Percentiles rank a stretch among this genome's conserved stretches.
These are phyloP conservation scores for Ascidia mentula DNA, from an alignment of 23 tunicate genomes.

Conservation along the genomic window DNA sequence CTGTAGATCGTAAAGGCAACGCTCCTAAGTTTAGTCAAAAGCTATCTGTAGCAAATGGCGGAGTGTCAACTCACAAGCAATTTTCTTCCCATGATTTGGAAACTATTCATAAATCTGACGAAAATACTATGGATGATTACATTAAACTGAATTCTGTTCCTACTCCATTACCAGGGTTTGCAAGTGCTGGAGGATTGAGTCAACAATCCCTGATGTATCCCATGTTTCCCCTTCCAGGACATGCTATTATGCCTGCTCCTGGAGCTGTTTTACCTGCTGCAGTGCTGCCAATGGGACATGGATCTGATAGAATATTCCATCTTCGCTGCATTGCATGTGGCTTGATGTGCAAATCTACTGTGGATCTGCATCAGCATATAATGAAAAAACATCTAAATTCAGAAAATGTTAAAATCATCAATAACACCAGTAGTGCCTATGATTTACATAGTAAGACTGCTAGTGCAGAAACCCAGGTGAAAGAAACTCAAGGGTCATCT, in stretches of 20 bases:
- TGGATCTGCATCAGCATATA: constrained; percentile 25
- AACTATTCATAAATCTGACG: not conserved
- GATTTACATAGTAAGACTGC: too few species aligned
- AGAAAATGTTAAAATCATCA: not conserved
- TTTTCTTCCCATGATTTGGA: not conserved
- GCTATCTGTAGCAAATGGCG: not conserved
- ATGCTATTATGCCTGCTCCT: not conserved
- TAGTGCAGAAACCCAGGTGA: not conserved
- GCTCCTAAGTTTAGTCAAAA: not conserved
- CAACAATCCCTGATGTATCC: not conserved
- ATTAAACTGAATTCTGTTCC: not conserved
- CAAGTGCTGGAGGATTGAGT: not conserved
- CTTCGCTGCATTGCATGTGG: constrained; percentile 37
- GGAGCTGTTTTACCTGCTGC: not conserved
- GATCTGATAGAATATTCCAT: not conserved
- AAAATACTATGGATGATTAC: not conserved
- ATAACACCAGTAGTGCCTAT: too few species aligned
- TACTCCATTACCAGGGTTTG: not conserved
- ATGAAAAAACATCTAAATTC: constrained; percentile 12
- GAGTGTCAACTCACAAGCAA: not conserved
- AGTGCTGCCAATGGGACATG: not conserved
- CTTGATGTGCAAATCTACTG: constrained; percentile 19
- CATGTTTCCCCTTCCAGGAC: not conserved
- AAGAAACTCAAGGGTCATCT: not conserved
- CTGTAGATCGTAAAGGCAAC: constrained; percentile 27